Base-by-base conservation (phyloP, 2,888 invertebrate genomes). In the Psylliodes chrysocephalus region DNA sequence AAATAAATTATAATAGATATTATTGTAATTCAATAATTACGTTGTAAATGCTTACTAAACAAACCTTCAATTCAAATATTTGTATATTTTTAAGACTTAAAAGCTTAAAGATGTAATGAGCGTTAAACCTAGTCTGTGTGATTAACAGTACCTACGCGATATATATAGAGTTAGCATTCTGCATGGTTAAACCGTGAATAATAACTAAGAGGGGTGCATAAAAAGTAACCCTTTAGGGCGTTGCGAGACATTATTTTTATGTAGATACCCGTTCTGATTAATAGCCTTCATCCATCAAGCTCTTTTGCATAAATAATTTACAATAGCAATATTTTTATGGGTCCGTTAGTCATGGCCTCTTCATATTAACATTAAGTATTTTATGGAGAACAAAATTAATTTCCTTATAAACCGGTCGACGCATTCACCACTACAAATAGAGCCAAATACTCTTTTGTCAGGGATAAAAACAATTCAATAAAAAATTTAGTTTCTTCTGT, bases 181-280 rank as follows among this genome's bases (percentile, higher is more conserved):
- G 70, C 70, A 71, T 65, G 74, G 74, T 71, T 70, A 72, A 67
- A 72, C 72, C 74, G 72, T 72, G 70, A 57, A 72, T 72, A 73
- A 74, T 69, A 60, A 62, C 55, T 53, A 15, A 55, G 60, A 67
- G 70, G 74, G 74, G 67, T 59, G 60, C 63, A 64, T 64, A 63
- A 69, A 68, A 62, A 63, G 62, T 62, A 71, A 71, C 73, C 75
- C 73, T 74, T 70, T 71, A 68, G 71, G 72, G 69, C 68, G 65
- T 66, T 65, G 64, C 64, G 57, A 69, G 71, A 71, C 67, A 72
- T 73, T 73, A 68, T 66, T 71, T 74, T 72, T 71, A 66, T 69
- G 66, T 68, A 66, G 62, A 66, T 64, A 63, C 57, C 40, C 47
- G 65, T 63, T 63, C 63, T 74, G 74, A 74, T 74, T 74, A 74